Conservation (phyloP, 2,888 invertebrate species). For the Synergus itoensis region DNA sequence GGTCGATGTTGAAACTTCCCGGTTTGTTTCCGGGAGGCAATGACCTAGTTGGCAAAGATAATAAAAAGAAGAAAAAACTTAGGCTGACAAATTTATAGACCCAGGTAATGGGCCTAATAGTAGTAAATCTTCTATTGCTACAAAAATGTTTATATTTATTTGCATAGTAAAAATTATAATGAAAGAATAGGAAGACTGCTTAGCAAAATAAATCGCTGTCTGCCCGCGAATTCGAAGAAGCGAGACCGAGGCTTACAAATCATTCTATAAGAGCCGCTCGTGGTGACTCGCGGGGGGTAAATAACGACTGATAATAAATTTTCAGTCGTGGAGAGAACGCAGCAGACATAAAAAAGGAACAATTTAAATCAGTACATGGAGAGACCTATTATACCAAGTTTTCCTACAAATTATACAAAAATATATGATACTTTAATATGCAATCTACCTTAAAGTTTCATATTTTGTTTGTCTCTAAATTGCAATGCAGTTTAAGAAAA, state of each 20-base stretch:
- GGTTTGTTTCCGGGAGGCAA: not conserved
- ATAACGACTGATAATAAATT: slow-evolving; percentile 17
- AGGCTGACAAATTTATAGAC: not conserved
- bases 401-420: too few species aligned
- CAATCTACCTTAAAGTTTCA: too few species aligned
- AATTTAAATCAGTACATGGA: not conserved
- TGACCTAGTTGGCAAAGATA: slow-evolving; percentile 3
- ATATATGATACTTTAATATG: too few species aligned
- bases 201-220: not conserved
- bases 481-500: too few species aligned
- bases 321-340: not conserved
- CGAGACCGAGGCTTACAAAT: not conserved
- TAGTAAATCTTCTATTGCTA: not conserved
- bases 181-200: not conserved
- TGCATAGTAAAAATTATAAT: not conserved
- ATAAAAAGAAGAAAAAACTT: not conserved
- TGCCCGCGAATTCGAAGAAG: slow-evolving; percentile 2
- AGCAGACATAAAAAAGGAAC: not conserved
- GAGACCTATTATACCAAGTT: too few species aligned
- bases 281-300: not conserved
- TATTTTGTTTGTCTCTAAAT: too few species aligned
- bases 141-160: not conserved
- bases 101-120: not conserved
- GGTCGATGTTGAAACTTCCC: not conserved
- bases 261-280: slow-evolving; percentile 5